phyloP scores from a whole-genome alignment of 2,888 invertebrate species.

The Acleris cristana region DNA sequence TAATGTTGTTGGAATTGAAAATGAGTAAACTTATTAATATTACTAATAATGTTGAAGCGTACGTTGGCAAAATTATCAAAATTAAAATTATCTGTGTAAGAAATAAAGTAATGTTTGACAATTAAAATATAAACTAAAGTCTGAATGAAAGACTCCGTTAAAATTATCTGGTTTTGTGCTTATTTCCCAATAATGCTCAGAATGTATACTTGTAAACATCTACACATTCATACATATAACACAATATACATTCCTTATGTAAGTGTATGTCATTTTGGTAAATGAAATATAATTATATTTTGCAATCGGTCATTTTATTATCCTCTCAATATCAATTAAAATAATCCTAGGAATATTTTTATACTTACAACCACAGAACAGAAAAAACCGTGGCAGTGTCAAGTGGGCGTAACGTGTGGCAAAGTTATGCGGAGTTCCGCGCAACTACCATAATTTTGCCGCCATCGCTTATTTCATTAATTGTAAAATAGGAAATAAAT shows the following conservation, averaged over 20 bases:
- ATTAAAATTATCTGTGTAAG: constrained; percentile 20
- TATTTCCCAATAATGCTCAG: constrained; percentile 18
- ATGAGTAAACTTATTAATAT: constrained; percentile 35
- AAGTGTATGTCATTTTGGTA: constrained; percentile 63
- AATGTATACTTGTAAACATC: background rate
- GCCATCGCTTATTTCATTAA: too few relatives aligned
- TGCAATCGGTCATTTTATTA: constrained; percentile 49
- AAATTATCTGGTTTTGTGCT: constrained; percentile 26
- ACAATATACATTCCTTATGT: constrained; percentile 63
- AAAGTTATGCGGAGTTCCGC: too few relatives aligned
- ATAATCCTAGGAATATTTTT: background rate
- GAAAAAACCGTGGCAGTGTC: too few relatives aligned
- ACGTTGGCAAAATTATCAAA: constrained; percentile 23
- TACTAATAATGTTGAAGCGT: constrained; percentile 33
- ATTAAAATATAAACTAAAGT: constrained; percentile 30
- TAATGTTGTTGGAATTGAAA: constrained; percentile 63
- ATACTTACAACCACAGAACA: too few relatives aligned
- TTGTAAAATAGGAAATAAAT: too few relatives aligned
- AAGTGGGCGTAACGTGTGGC: too few relatives aligned
- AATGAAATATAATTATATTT: constrained; percentile 73
- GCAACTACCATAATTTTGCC: too few relatives aligned
- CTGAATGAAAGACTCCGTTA: constrained; percentile 34
- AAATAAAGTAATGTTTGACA: constrained; percentile 29
- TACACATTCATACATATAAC: constrained; percentile 9
- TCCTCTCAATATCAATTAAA: constrained; percentile 16